Evolutionary conservation across 1,140 invertebrate genomes (phyloP).

Genomic region (Brachionus manjavacas): DNA sequence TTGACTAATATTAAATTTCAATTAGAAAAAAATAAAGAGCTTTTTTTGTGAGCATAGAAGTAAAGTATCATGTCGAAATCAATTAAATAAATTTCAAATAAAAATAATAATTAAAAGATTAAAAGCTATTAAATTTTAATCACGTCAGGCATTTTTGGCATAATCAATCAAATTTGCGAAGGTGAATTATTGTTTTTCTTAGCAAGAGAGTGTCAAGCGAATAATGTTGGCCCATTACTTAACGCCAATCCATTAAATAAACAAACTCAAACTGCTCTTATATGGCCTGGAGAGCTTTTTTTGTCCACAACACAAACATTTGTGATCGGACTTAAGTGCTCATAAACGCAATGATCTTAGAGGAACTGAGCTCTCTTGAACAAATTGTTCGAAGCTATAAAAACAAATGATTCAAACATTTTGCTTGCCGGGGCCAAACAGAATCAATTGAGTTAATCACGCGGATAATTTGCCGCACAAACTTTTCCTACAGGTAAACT

Average conservation of each 20-base stretch:
- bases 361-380: not conserved
- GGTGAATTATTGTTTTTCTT: not conserved
- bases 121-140: conserved; percentile 30
- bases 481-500: conserved; percentile 14
- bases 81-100: conserved; percentile 28
- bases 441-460: conserved; percentile 36
- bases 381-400: conserved; percentile 20
- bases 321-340: not conserved
- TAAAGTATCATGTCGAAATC: conserved; percentile 20
- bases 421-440: not conserved
- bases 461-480: conserved; percentile 17
- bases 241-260: conserved; percentile 12
- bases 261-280: not conserved
- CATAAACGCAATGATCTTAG: conserved; percentile 1
- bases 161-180: conserved; percentile 3
- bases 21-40: not conserved
- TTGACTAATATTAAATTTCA: not conserved
- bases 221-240: not conserved
- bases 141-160: not conserved
- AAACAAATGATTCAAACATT: conserved; percentile 14
- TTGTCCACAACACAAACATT: not conserved
- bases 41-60: not conserved
- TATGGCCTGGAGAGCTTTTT: conserved; percentile 4
- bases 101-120: conserved; percentile 34
- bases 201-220: conserved; percentile 10